Evolutionary conservation across 2,888 invertebrate species (phyloP).

Genomic region (Malacosoma neustria): DNA sequence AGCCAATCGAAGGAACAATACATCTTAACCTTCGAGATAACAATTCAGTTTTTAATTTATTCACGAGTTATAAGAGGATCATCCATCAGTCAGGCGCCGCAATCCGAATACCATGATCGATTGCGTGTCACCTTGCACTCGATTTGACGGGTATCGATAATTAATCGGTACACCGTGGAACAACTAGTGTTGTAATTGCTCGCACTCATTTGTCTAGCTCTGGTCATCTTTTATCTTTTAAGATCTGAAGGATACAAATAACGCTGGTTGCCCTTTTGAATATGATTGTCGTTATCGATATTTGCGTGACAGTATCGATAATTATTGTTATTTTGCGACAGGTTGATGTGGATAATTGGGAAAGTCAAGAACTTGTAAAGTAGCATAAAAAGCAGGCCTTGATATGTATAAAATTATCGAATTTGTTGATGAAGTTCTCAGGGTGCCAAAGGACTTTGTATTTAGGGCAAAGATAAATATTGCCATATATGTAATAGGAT

Average conservation of each 20-base stretch:
- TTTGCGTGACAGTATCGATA: neutral
- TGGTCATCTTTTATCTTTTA: neutral
- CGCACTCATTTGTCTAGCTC: constrained; percentile 1
- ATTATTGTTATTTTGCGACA: neutral
- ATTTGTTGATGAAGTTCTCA: too few species aligned
- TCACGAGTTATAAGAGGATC: constrained; percentile 44
- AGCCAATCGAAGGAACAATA: constrained; percentile 12
- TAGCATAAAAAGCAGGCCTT: too few species aligned
- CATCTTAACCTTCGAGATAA: constrained; percentile 27
- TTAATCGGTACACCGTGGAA: constrained; percentile 35
- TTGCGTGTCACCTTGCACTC: constrained; percentile 42
- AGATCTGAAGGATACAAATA: neutral
- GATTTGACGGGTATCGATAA: constrained; percentile 49
- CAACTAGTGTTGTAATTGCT: constrained; percentile 19
- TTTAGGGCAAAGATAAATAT: too few species aligned
- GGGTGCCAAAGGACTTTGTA: too few species aligned
- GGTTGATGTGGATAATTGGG: too few species aligned
- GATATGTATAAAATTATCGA: too few species aligned
- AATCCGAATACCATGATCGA: constrained; percentile 45
- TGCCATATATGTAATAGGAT: too few species aligned
- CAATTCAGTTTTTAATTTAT: constrained; percentile 55
- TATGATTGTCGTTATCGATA: neutral
- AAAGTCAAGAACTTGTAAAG: too few species aligned
- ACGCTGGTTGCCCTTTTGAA: neutral
- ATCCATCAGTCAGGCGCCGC: constrained; percentile 62